Evolutionary conservation across 2,888 invertebrate genomes (phyloP).

Genomic region (Aspidiotus rigidus): DNA sequence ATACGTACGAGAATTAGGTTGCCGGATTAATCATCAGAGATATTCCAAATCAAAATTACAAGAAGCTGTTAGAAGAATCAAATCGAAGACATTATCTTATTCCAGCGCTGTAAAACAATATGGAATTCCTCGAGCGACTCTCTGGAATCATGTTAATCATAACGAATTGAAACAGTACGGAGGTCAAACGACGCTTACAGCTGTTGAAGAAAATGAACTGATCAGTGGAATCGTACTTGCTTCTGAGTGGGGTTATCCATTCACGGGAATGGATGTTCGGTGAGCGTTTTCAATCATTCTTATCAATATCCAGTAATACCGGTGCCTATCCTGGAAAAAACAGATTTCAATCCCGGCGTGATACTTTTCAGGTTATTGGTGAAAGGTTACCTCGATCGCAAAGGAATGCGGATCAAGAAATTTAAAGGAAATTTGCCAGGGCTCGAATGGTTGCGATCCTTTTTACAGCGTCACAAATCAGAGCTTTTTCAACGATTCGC

Average conservation of each 20-base stretch:
- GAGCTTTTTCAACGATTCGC: constrained; percentile 35
- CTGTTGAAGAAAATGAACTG: background rate
- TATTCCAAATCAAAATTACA: background rate
- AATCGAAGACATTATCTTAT: background rate
- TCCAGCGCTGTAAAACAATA: background rate
- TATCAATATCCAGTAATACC: background rate
- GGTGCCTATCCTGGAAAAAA: background rate
- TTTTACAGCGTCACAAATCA: constrained; percentile 35
- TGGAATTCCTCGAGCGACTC: background rate
- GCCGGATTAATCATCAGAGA: background rate
- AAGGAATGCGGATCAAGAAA: background rate
- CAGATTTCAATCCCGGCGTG: background rate
- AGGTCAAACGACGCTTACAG: background rate
- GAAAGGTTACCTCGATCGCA: background rate
- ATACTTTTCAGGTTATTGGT: background rate
- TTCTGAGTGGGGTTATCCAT: background rate
- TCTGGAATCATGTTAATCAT: background rate
- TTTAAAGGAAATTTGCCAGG: background rate
- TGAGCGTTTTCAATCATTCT: background rate
- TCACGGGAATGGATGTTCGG: background rate
- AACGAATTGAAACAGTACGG: too few species aligned
- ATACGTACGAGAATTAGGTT: background rate
- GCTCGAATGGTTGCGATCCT: constrained; percentile 38
- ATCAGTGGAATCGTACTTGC: background rate
- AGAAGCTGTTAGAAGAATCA: background rate